Evolutionary conservation across 2,797 vertebrate species (phyloP).

Genomic region (Anguilla marmorata): DNA sequence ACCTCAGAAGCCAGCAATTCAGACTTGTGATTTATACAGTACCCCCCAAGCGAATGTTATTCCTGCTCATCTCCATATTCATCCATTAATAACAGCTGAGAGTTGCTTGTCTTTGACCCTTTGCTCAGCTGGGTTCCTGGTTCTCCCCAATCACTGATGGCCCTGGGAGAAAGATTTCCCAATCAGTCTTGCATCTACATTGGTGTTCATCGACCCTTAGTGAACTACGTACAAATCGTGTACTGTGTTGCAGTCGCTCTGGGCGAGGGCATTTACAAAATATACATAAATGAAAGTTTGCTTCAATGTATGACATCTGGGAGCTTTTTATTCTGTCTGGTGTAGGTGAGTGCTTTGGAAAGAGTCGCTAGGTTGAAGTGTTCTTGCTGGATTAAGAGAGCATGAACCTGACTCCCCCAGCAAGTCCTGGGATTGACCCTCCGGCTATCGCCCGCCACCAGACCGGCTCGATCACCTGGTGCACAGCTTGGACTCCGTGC

Average conservation of each 20-base stretch:
- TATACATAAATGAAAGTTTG: not conserved
- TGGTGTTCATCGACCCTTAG: not conserved
- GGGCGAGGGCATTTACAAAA: not conserved
- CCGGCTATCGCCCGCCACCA: conserved; percentile 1
- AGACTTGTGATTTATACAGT: not conserved
- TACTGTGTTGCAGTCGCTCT: not conserved
- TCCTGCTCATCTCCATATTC: not conserved
- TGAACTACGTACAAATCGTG: not conserved
- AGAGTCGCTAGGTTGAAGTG: conserved; percentile 42
- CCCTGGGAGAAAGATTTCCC: not conserved
- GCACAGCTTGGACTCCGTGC: not conserved
- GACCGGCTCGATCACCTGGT: not conserved
- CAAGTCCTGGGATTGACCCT: not conserved
- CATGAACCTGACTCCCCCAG: conserved; percentile 29
- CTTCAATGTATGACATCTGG: not conserved
- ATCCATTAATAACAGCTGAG: not conserved
- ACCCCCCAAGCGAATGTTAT: not conserved
- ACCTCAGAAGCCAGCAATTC: not conserved
- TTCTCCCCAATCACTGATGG: not conserved
- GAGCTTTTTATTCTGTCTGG: not conserved
- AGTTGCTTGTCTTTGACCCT: not conserved
- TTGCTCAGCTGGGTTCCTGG: not conserved
- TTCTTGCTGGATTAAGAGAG: conserved; percentile 42
- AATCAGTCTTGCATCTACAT: not conserved
- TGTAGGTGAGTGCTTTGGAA: not conserved